Evolutionary conservation across 2,797 vertebrate genomes (phyloP).

Genomic region (Spondyliosoma cantharus): DNA sequence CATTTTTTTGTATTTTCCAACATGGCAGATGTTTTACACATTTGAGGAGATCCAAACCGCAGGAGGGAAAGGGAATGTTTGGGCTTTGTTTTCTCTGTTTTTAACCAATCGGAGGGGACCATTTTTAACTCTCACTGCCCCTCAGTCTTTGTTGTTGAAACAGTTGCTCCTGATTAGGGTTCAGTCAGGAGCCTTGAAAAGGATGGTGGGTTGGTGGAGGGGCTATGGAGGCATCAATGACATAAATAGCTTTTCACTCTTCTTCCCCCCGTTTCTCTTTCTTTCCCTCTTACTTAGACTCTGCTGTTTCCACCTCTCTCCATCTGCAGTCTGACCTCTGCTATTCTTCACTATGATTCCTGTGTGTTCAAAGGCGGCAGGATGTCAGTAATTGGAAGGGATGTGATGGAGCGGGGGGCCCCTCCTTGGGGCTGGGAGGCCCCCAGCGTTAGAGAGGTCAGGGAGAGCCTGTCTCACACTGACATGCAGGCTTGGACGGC

Average conservation of each 20-base stretch:
- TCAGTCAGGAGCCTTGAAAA: constrained; percentile 78
- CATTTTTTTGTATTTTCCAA: constrained; percentile 17
- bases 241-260: constrained; percentile 84
- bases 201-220: constrained; percentile 68
- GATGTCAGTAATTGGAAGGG: constrained; percentile 87
- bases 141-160: constrained; percentile 82
- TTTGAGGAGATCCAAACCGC: constrained; percentile 44
- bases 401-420: constrained; percentile 82
- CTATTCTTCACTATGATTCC: constrained; percentile 85
- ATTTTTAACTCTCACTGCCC: constrained; percentile 69
- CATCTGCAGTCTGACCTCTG: constrained; percentile 88
- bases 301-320: constrained; percentile 81
- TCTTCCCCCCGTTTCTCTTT: constrained; percentile 73
- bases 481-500: constrained; percentile 80
- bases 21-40: constrained; percentile 30
- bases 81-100: constrained; percentile 56
- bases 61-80: constrained; percentile 43
- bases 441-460: constrained; percentile 81
- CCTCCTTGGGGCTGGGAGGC: constrained; percentile 76
- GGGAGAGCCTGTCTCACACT: constrained; percentile 80
- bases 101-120: constrained; percentile 48
- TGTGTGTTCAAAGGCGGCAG: constrained; percentile 84
- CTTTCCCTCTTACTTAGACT: constrained; percentile 77
- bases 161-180: constrained; percentile 86
- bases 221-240: constrained; percentile 81